A percentile compares a stretch with the other conserved stretches of the same genome.
Evolutionary conservation across 92 coral and sea anemone species (phyloP).

Genomic region (Scolanthus callimorphus): DNA sequence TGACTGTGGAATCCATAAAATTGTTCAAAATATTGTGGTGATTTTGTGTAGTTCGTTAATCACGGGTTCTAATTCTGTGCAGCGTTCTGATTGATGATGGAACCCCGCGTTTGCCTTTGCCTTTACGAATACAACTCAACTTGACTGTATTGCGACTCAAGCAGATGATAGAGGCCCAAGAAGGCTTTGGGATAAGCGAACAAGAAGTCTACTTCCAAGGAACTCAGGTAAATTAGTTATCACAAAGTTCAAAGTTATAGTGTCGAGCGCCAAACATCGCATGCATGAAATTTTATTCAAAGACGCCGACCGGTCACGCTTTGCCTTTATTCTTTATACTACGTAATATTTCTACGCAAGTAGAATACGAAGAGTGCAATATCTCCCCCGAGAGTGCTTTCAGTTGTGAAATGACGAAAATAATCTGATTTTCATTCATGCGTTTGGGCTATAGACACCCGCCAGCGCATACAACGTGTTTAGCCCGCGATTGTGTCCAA

Average conservation of each 20-base stretch:
- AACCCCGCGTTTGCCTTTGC: conserved; percentile 91
- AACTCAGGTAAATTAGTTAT: conserved; percentile 63
- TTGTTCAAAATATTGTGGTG: background rate
- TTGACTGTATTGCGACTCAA: conserved; percentile 80
- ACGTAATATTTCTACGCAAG: too few species aligned
- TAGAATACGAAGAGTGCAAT: too few species aligned
- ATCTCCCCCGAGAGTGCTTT: too few species aligned
- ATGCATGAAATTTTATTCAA: background rate
- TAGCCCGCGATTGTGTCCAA: conserved; percentile 18
- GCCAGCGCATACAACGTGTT: conserved; percentile 30
- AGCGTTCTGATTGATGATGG: conserved; percentile 97
- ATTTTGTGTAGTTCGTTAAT: background rate
- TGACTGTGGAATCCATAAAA: background rate
- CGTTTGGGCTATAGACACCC: too few species aligned
- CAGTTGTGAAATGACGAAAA: too few species aligned
- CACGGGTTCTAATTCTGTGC: too few species aligned
- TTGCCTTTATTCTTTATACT: too few species aligned
- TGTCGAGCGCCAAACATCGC: background rate
- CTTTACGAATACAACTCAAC: conserved; percentile 91
- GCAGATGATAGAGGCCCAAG: conserved; percentile 97
- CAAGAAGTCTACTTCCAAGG: conserved; percentile 91
- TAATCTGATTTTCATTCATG: too few species aligned
- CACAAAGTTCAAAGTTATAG: background rate
- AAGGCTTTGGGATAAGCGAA: conserved; percentile 92
- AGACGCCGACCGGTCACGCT: conserved; percentile 36